These are phyloP conservation scores for Apeira syringaria DNA, from an alignment of 2,888 invertebrate genomes.

Conservation along the genomic window DNA sequence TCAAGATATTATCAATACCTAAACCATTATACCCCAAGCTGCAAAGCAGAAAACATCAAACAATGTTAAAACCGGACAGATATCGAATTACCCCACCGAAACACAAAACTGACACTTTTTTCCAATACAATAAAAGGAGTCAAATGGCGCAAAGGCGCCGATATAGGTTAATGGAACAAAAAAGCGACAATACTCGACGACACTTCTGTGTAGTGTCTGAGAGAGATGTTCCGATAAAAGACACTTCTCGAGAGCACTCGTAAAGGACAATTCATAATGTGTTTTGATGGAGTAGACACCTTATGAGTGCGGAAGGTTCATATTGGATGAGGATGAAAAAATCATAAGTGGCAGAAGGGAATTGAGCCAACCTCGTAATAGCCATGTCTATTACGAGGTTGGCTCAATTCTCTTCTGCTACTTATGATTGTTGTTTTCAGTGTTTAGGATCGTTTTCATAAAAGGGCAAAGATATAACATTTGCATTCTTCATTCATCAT, in stretches of 20 bases:
- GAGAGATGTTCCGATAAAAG: conserved; percentile 24
- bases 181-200: conserved; percentile 20
- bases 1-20: too few species aligned
- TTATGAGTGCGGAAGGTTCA: conserved; percentile 14
- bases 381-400: too few species aligned
- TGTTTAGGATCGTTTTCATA: too few species aligned
- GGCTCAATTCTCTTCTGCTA: too few species aligned
- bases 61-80: conserved; percentile 8
- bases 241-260: conserved; percentile 16
- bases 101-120: conserved; percentile 9
- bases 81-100: conserved; percentile 16
- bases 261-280: conserved; percentile 21
- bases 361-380: too few species aligned
- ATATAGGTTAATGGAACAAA: conserved; percentile 27
- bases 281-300: conserved; percentile 16
- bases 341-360: conserved; percentile 12
- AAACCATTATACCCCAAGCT: background rate
- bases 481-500: too few species aligned
- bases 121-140: conserved; percentile 22
- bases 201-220: conserved; percentile 20
- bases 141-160: conserved; percentile 18
- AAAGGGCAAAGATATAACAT: too few species aligned
- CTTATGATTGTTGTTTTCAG: too few species aligned
- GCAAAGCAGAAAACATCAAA: conserved; percentile 11
- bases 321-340: conserved; percentile 9